phyloP scores from a whole-genome alignment of 2,888 invertebrate species.

The Eupithecia subumbrata region DNA sequence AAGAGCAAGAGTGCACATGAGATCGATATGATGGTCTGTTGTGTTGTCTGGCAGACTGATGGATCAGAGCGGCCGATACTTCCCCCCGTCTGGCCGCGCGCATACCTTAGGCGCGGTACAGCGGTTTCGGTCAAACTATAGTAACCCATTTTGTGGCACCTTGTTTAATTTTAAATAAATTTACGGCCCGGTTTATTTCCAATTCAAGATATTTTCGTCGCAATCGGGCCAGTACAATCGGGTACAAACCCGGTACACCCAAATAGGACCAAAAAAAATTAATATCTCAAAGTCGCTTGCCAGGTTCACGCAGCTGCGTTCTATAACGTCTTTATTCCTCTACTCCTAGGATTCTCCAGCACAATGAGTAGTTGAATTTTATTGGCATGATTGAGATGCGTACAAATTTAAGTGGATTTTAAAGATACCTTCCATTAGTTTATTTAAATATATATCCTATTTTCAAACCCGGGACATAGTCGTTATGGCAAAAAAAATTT shows the following conservation, averaged over 20 bases:
- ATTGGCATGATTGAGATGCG: slow-evolving; percentile 20
- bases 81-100: too few relatives aligned
- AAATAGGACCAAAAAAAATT: too few relatives aligned
- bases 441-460: neutral
- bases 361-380: slow-evolving; percentile 27
- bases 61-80: too few relatives aligned
- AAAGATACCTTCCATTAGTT: slow-evolving; percentile 1
- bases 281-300: too few relatives aligned
- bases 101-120: too few relatives aligned
- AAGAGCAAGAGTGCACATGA: too few relatives aligned
- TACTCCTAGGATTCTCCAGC: slow-evolving; percentile 7
- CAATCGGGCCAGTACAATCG: too few relatives aligned
- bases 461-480: neutral
- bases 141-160: neutral
- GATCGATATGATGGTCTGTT: too few relatives aligned
- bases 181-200: neutral
- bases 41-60: too few relatives aligned
- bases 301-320: neutral
- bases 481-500: neutral
- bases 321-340: neutral
- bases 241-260: too few relatives aligned
- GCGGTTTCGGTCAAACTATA: too few relatives aligned
- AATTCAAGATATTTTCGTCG: neutral
- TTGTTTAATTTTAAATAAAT: neutral
- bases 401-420: slow-evolving; percentile 17